These are phyloP conservation scores for Sinodicranocentrus sp. DNA, from an alignment of 2,888 invertebrate genomes.

Conservation along the genomic window DNA sequence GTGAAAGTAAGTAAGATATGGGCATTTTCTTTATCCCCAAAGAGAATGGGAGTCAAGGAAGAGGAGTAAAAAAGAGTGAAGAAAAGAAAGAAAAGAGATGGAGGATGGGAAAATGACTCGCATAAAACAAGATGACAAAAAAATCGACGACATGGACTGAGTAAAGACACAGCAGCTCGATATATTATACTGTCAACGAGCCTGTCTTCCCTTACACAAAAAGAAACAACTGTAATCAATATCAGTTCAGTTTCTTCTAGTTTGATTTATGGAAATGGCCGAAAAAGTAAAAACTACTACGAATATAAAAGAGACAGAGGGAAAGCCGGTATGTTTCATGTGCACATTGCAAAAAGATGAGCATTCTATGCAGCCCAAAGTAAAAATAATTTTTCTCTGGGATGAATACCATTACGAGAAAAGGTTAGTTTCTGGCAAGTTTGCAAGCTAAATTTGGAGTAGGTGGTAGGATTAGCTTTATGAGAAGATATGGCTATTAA, in stretches of 20 bases:
- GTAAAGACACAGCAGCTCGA: constrained; percentile 73
- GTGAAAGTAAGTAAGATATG: constrained; percentile 48
- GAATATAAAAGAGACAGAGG: constrained; percentile 35
- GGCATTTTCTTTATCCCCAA: constrained; percentile 25
- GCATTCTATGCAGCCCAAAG: not conserved
- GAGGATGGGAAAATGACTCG: constrained; percentile 69
- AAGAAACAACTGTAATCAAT: constrained; percentile 76
- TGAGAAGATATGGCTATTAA: too few species aligned
- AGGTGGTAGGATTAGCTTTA: not conserved
- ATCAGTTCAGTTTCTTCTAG: constrained; percentile 71
- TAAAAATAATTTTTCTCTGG: too few species aligned
- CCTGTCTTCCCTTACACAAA: constrained; percentile 73
- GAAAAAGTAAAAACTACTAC: constrained; percentile 65
- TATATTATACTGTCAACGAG: constrained; percentile 76
- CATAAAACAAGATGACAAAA: constrained; percentile 76
- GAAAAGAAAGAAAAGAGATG: constrained; percentile 56
- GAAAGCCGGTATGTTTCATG: constrained; percentile 31
- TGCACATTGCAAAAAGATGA: not conserved
- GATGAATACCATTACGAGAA: not conserved
- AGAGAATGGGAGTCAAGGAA: constrained; percentile 48
- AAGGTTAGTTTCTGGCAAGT: not conserved
- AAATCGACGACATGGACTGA: constrained; percentile 71
- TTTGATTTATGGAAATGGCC: constrained; percentile 75
- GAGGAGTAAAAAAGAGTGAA: constrained; percentile 49
- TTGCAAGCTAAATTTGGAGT: not conserved